Percentiles rank a stretch among this genome's conserved stretches.
Evolutionary conservation across 1,140 invertebrate genomes (phyloP).

Genomic region (Berghia stephanieae): DNA sequence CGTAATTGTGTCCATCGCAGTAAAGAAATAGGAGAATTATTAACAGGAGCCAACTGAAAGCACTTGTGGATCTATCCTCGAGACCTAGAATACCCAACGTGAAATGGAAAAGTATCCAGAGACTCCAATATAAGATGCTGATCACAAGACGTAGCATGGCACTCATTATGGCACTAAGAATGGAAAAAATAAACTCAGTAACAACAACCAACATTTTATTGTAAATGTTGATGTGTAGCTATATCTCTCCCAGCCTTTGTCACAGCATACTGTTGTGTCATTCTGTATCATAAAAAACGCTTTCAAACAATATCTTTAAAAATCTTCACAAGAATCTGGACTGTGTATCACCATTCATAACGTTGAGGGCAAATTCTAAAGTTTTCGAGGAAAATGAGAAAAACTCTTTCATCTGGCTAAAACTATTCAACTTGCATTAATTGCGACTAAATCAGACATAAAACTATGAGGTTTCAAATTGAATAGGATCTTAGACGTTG

Average conservation of each 20-base stretch:
- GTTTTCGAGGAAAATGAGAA: too few relatives aligned
- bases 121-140: constrained; percentile 17
- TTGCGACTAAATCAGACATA: too few relatives aligned
- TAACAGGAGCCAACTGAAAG: constrained; percentile 24
- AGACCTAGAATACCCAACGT: constrained; percentile 26
- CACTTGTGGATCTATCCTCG: constrained; percentile 29
- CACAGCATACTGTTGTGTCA: neutral
- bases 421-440: too few relatives aligned
- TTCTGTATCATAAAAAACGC: neutral
- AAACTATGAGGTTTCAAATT: too few relatives aligned
- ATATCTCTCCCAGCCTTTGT: too few relatives aligned
- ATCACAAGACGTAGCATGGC: constrained; percentile 16
- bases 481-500: too few relatives aligned
- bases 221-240: neutral
- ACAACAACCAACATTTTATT: constrained; percentile 17
- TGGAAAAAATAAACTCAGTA: neutral
- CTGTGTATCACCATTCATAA: too few relatives aligned
- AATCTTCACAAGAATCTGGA: too few relatives aligned
- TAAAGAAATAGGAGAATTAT: constrained; percentile 8
- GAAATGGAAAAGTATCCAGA: constrained; percentile 25
- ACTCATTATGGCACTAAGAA: neutral
- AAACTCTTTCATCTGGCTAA: too few relatives aligned
- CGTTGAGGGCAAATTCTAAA: too few relatives aligned
- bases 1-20: constrained; percentile 23
- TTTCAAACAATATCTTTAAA: constrained; percentile 5